A percentile compares a stretch with the other conserved stretches of the same genome.
Evolutionary conservation across 2,113 vertebrate species (phyloP).

Genomic region (Podarcis muralis): DNA sequence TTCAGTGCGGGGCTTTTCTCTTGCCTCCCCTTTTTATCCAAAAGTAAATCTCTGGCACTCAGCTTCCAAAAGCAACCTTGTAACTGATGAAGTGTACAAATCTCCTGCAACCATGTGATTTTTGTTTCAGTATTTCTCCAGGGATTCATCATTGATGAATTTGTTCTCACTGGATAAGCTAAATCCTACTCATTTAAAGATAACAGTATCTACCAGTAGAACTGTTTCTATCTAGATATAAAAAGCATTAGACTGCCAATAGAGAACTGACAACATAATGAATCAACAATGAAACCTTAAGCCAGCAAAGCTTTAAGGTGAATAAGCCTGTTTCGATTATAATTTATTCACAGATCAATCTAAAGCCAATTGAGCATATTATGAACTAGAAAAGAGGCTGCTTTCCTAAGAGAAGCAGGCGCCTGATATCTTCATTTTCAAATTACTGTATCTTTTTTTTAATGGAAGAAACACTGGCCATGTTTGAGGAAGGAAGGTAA

Average conservation of each 20-base stretch:
- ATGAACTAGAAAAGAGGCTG: slow-evolving; percentile 70
- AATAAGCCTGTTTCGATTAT: slow-evolving; percentile 76
- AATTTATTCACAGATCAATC: slow-evolving; percentile 82
- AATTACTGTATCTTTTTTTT: slow-evolving; percentile 47
- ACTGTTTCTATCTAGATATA: slow-evolving; percentile 76
- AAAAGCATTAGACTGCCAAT: slow-evolving; percentile 77
- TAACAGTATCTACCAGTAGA: slow-evolving; percentile 79
- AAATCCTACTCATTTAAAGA: slow-evolving; percentile 81
- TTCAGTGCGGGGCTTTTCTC: slow-evolving; percentile 37
- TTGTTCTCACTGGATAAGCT: slow-evolving; percentile 78
- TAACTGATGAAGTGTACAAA: slow-evolving; percentile 75
- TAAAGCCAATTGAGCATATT: slow-evolving; percentile 80
- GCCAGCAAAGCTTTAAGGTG: slow-evolving; percentile 78
- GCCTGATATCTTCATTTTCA: slow-evolving; percentile 51
- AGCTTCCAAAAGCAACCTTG: slow-evolving; percentile 69
- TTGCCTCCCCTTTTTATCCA: slow-evolving; percentile 26
- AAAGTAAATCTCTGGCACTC: slow-evolving; percentile 53
- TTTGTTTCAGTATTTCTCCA: slow-evolving; percentile 77
- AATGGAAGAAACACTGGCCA: slow-evolving; percentile 29
- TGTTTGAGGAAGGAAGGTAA: not conserved
- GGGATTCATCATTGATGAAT: slow-evolving; percentile 81
- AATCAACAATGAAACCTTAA: slow-evolving; percentile 84
- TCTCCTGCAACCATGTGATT: slow-evolving; percentile 73
- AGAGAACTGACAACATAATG: slow-evolving; percentile 82
- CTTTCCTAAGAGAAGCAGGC: slow-evolving; percentile 63